Base-by-base conservation (phyloP, 2,113 vertebrate genomes). In the Grammomys dolichurus region DNA sequence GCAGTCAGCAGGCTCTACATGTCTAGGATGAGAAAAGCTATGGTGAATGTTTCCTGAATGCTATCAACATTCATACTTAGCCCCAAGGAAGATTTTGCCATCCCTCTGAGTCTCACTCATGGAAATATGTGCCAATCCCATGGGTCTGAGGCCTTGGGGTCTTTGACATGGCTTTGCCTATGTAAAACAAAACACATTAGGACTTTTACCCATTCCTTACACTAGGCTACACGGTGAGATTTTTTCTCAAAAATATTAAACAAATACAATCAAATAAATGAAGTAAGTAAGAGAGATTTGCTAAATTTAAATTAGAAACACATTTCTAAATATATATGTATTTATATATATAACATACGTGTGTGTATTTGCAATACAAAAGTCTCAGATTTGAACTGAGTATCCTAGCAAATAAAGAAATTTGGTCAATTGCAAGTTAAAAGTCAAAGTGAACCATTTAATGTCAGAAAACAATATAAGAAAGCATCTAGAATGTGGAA, bases 231-330 rank as follows among this genome's bases (percentile, higher is more conserved):
- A 22, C 4, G 13, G 17, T 81, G 36, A n/a, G 9, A n/a, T 51
- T 48, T n/a, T 56, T 7, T 28, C 51, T 72, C 86, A 72, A n/a
- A 88, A 88, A 70, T 84, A 87, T 19, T 28, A 73, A n/a, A 26
- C 9, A 54, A 70, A 87, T 87, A 87, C 11, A 24, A 82, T 82
- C 16, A 58, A 46, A 86, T 10, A 87, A 69, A 87, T 69, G 65
- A 69, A 69, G 14, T 33, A 20, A 87, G 10, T 75, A 88, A 94
- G 60, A 89, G 24, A 93, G 28, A 96, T 60, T 94, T 93, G 60
- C 28, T 54, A 87, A 93, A 73, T 7, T 63, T 67, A 96, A 87
- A 46, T 72, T 26, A 88, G 2, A 65, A 93, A 95, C 54, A 91
- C 48, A 24, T 24, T 93, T 31, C 3, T 90, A 82, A 80, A 65